These are phyloP conservation scores for Phallusia fumigata DNA, from an alignment of 23 tunicate genomes.

Conservation along the genomic window DNA sequence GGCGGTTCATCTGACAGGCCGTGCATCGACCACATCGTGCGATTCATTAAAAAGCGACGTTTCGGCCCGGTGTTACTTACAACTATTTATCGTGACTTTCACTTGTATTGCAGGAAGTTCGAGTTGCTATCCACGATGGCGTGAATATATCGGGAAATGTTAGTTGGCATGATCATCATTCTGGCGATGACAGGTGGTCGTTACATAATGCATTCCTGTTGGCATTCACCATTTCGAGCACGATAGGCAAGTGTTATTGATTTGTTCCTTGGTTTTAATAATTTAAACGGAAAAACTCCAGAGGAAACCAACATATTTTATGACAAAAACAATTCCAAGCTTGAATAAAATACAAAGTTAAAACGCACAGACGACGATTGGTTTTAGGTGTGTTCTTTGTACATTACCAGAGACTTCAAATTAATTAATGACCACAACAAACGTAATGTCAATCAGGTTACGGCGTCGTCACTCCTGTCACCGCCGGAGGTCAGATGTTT, in stretches of 20 bases:
- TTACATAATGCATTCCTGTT: conserved; percentile 39
- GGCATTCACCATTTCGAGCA: conserved; percentile 61
- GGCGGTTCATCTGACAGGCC: too few species aligned
- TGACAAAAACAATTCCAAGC: background rate
- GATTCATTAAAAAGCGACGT: too few species aligned
- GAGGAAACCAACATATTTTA: background rate
- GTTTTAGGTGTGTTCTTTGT: too few species aligned
- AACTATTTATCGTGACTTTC: too few species aligned
- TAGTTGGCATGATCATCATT: conserved; percentile 8
- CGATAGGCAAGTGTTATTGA: conserved; percentile 49
- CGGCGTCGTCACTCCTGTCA: conserved; percentile 55
- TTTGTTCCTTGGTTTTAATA: background rate
- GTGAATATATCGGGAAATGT: conserved; percentile 27
- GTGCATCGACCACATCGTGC: too few species aligned
- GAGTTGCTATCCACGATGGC: conserved; percentile 27
- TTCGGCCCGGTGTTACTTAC: too few species aligned
- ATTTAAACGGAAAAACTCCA: background rate
- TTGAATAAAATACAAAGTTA: too few species aligned
- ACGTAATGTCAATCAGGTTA: conserved; percentile 37
- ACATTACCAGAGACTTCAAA: background rate
- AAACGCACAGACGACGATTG: too few species aligned
- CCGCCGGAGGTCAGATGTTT: conserved; percentile 57
- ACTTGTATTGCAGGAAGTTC: conserved; percentile 26
- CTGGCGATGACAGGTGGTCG: conserved; percentile 28
- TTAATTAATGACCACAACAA: background rate